Base-by-base conservation (phyloP, 2,113 vertebrate species). In the Oreocharis arfaki region DNA sequence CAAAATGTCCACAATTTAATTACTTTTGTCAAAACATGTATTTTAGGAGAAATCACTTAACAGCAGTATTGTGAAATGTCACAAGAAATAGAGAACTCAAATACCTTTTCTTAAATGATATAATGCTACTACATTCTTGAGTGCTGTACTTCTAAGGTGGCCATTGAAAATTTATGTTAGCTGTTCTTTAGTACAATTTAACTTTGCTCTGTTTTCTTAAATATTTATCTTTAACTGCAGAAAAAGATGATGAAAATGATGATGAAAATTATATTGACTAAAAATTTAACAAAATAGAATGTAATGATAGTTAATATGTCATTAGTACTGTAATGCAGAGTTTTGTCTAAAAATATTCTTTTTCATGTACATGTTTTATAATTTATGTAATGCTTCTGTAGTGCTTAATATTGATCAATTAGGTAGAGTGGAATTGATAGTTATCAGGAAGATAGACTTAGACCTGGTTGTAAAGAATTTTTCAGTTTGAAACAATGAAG, bases 1-100 rank as follows among this genome's bases (percentile, higher is more conserved):
- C 96, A 96, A 94, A 97, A 96, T 65, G 75, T 97, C 96, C 75
- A 87, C 69, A 81, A 69, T 92, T 96, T 97, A 97, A 98, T 97
- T 96, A 92, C 65, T 91, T 97, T 97, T 92, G 91, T 96, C 95
- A 97, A 97, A 95, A 91, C 47, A 80, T 14, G 13, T 94, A 92
- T 86, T 98, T 97, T 92, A 97, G 69, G 95, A 93, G 75, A 87
- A 96, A 83, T 77, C 73, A 80, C 42, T 89, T 96, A 85, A 77
- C 53, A 69, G n/a, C 49, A 90, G 41, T 64, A 90, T 94, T 97
- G 81, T 90, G 95, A 97, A 96, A 95, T 39, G 49, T 89, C 77
- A 93, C 89, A 91, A 97, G 97, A 98, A 97, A 97, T 93, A 92
- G 84, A 97, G 96, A 96, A 90, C 73, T 74, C 67, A 57, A 77